Base-by-base conservation (phyloP, 2,113 vertebrate species). In the Ailurus styani region DNA sequence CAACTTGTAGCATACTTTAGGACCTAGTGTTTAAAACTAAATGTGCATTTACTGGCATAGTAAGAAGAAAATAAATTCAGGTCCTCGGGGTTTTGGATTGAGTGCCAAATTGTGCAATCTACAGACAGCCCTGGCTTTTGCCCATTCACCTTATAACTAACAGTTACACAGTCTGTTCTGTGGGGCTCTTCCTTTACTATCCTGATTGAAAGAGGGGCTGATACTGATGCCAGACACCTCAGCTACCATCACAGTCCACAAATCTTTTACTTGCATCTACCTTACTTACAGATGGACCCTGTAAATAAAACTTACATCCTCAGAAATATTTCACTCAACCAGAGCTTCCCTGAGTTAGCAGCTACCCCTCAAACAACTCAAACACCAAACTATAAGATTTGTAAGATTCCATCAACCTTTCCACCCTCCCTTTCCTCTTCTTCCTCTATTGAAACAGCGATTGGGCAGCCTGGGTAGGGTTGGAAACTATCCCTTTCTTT, bases 41-140 rank as follows among this genome's bases (percentile, higher is more conserved):
- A 94, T 66, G 57, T 54, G 47, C 73, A 52, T 94, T 98, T 92
- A 94, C 83, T 91, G 64, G 95, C 90, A 82, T 95, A 96, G 78
- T 91, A 95, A 96, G 87, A 92, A 97, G 70, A 96, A 97, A 98
- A 96, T 92, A 97, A 97, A 93, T 95, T 91, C 4, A 97, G 96
- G 96, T 94, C 96, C 96, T 98, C 17, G 1, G 96, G 87, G 72
- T 50, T 97, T 93, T 84, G 57, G 93, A 78, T 87, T 78, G 2
- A 1, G 29, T 84, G 73, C 62, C 91, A 89, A 88, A 88, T 8
- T 93, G 60, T 79, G 40, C 47, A 91, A 97, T 83, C 52, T 57
- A 83, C 17, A 89, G 82, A 66, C 1, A 62, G 23, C 5, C 0
- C 27, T 78, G 91, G 75, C 1, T 89, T 95, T 95, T 93, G 6